Percentiles rank a stretch among this genome's conserved stretches.
Evolutionary conservation across 2,888 invertebrate species (phyloP).

Genomic region (Andrena marginata): DNA sequence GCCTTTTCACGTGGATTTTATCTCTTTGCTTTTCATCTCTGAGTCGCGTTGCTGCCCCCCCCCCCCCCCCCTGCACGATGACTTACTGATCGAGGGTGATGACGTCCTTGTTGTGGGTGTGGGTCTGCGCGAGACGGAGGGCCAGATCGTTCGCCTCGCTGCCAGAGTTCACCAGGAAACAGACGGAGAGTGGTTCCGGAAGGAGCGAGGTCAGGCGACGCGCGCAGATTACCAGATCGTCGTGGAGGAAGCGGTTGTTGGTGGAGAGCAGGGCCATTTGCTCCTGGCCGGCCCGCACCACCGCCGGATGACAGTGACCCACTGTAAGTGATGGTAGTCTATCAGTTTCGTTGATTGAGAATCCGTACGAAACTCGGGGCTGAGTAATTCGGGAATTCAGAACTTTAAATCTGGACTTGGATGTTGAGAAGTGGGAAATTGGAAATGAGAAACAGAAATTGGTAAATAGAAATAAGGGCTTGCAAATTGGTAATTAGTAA

Average conservation of each 20-base stretch:
- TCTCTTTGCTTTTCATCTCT: not conserved
- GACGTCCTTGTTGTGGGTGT: constrained; percentile 95
- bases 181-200: constrained; percentile 94
- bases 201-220: constrained; percentile 92
- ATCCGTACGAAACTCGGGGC: not conserved
- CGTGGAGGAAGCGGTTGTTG: constrained; percentile 98
- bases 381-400: no score
- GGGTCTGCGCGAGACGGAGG: constrained; percentile 94
- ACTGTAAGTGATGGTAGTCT: constrained; percentile 88
- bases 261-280: constrained; percentile 97
- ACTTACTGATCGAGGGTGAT: constrained; percentile 99
- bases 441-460: no score
- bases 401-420: no score
- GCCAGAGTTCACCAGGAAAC: constrained; percentile 99
- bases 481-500: no score
- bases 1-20: not conserved
- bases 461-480: no score
- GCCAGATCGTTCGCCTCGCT: constrained; percentile 99
- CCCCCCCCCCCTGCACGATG: not conserved
- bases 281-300: constrained; percentile 94
- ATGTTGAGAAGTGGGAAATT: no score
- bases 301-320: constrained; percentile 98
- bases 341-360: not conserved
- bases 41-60: no score
- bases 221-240: constrained; percentile 96